phyloP scores from a whole-genome alignment of 2,797 vertebrate species.

The Sebastolobus altivelis region DNA sequence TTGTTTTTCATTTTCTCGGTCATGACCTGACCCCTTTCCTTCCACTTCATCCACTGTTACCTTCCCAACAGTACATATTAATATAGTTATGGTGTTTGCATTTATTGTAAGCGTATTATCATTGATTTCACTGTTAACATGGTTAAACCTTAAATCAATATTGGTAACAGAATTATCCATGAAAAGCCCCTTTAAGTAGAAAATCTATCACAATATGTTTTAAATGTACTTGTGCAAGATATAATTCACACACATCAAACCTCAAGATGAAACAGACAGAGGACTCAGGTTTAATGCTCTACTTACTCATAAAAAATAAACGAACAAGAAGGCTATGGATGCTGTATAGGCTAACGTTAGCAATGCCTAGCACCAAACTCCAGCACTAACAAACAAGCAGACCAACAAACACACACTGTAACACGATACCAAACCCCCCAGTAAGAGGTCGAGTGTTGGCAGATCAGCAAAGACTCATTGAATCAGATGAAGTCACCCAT shows the following conservation, averaged over 20 bases:
- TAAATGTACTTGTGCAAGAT: not conserved
- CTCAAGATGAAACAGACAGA: too few relatives aligned
- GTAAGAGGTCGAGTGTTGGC: not conserved
- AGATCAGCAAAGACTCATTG: not conserved
- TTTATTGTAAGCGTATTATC: not conserved
- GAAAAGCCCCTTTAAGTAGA: not conserved
- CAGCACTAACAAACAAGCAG: too few relatives aligned
- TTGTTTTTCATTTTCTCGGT: constrained; percentile 29
- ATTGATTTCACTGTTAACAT: not conserved
- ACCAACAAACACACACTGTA: not conserved
- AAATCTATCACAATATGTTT: not conserved
- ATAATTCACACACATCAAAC: not conserved
- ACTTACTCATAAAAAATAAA: not conserved
- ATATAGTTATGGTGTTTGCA: not conserved
- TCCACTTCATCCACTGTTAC: constrained; percentile 8
- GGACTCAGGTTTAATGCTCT: not conserved
- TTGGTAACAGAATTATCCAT: not conserved
- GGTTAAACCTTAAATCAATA: not conserved
- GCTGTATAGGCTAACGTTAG: not conserved
- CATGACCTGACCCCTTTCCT: constrained; percentile 14
- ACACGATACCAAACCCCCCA: too few relatives aligned
- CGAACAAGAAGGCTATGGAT: not conserved
- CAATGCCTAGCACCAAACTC: too few relatives aligned
- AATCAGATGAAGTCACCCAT: constrained; percentile 34
- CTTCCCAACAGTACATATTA: not conserved